A percentile compares a stretch with the other conserved stretches of the same genome.
phyloP scores from a whole-genome alignment of 2,888 invertebrate species.

The Eupeodes luniger region DNA sequence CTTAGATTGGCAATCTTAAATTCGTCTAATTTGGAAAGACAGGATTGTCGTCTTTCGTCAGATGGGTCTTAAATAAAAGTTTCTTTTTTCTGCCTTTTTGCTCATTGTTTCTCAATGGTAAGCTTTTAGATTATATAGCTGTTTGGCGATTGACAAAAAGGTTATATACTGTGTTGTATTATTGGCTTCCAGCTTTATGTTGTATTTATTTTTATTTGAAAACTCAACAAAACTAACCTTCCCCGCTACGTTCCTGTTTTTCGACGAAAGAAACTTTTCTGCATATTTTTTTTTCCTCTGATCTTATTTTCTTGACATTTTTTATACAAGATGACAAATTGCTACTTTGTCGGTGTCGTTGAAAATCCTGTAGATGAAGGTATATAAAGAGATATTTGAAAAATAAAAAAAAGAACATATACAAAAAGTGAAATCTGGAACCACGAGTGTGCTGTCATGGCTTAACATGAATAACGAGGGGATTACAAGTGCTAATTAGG shows the following conservation, averaged over 20 bases:
- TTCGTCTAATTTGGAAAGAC: no score
- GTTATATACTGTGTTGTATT: no score
- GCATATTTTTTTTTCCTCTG: neutral
- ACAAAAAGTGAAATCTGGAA: constrained; percentile 10
- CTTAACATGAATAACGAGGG: constrained; percentile 33
- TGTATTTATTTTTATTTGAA: no score
- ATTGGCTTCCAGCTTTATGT: no score
- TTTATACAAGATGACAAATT: constrained; percentile 60
- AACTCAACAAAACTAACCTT: neutral
- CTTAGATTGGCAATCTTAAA: no score
- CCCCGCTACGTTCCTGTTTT: neutral
- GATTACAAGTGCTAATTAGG: constrained; percentile 64
- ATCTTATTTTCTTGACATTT: constrained; percentile 44
- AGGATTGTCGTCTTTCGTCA: no score
- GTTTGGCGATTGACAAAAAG: no score
- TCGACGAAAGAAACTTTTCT: constrained; percentile 42
- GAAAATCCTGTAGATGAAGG: constrained; percentile 13
- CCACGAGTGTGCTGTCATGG: constrained; percentile 25
- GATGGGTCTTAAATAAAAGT: no score
- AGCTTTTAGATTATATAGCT: no score
- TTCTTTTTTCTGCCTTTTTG: no score
- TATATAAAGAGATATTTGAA: neutral
- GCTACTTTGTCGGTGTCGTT: constrained; percentile 59
- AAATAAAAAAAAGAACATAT: constrained; percentile 8
- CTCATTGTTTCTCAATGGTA: no score